phyloP scores from a whole-genome alignment of 2,113 vertebrate genomes.

The Paradisaea rubra region DNA sequence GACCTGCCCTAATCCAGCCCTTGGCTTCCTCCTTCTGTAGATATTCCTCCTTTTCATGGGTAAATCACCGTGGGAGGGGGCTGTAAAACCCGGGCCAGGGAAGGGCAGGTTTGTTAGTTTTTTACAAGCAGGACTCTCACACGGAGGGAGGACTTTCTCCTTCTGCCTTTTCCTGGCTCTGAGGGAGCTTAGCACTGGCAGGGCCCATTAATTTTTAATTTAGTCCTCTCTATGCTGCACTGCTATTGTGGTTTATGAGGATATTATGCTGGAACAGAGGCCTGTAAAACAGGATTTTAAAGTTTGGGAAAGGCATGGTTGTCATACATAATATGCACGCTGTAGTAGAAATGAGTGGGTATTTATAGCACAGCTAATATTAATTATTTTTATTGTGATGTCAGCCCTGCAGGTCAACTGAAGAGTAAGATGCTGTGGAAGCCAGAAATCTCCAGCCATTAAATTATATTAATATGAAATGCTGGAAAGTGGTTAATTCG shows the following conservation, averaged over 20 bases:
- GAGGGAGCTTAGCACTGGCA: conserved; percentile 23
- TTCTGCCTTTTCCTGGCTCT: neutral
- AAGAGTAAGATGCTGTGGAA: neutral
- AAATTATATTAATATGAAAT: neutral
- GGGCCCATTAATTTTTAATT: conserved; percentile 71
- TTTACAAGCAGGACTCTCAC: neutral
- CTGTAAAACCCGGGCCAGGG: neutral
- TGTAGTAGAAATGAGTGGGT: conserved; percentile 8
- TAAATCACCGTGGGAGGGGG: neutral
- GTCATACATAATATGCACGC: neutral
- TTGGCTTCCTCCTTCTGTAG: too few relatives aligned
- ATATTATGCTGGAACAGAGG: conserved; percentile 48
- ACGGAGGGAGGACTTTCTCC: neutral
- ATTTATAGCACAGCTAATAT: conserved; percentile 24
- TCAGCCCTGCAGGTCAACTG: neutral
- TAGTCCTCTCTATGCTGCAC: conserved; percentile 51
- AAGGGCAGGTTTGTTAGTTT: neutral
- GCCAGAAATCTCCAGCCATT: neutral
- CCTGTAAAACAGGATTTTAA: conserved; percentile 61
- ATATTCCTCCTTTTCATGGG: neutral
- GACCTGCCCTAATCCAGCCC: accelerated
- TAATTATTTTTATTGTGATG: conserved; percentile 43
- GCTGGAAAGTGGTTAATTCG: neutral
- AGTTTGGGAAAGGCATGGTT: conserved; percentile 11
- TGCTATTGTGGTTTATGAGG: conserved; percentile 62